Evolutionary conservation across 2,888 invertebrate genomes (phyloP).

Genomic region (Auanema freiburgensis): DNA sequence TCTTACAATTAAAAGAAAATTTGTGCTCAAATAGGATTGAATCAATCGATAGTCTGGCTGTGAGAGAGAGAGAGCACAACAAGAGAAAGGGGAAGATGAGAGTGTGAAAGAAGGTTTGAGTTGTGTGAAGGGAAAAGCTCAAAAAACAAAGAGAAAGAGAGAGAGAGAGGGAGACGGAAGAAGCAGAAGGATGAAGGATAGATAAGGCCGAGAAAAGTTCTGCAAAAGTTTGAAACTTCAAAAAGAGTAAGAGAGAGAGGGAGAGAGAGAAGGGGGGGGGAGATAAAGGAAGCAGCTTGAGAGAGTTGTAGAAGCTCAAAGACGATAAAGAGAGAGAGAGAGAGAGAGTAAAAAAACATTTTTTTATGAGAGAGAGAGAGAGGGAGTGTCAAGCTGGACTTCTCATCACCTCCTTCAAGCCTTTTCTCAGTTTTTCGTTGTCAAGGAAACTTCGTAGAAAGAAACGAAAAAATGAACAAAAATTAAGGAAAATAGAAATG

Average conservation of each 20-base stretch:
- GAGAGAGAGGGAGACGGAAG: too few relatives aligned
- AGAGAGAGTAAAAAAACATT: background rate
- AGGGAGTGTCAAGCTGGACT: background rate
- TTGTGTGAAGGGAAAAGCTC: background rate
- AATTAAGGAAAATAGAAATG: conserved; percentile 7
- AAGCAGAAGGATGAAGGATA: too few relatives aligned
- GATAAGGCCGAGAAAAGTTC: too few relatives aligned
- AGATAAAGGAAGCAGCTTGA: background rate
- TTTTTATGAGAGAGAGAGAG: background rate
- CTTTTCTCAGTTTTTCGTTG: background rate
- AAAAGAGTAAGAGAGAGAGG: too few relatives aligned
- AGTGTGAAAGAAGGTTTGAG: background rate
- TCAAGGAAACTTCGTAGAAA: background rate
- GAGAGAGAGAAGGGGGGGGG: background rate
- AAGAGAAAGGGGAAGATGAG: conserved; percentile 1
- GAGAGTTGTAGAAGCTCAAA: background rate
- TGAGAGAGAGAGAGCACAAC: background rate
- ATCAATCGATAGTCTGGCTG: background rate
- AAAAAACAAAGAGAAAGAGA: background rate
- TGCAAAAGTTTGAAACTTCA: too few relatives aligned
- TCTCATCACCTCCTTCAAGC: background rate
- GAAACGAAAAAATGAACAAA: background rate
- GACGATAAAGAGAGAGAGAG: background rate
- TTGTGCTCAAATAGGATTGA: background rate
- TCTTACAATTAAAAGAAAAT: background rate